Conservation (phyloP, 37 sponge, comb jelly and placozoan genomes). For the Aplysina aerophoba region DNA sequence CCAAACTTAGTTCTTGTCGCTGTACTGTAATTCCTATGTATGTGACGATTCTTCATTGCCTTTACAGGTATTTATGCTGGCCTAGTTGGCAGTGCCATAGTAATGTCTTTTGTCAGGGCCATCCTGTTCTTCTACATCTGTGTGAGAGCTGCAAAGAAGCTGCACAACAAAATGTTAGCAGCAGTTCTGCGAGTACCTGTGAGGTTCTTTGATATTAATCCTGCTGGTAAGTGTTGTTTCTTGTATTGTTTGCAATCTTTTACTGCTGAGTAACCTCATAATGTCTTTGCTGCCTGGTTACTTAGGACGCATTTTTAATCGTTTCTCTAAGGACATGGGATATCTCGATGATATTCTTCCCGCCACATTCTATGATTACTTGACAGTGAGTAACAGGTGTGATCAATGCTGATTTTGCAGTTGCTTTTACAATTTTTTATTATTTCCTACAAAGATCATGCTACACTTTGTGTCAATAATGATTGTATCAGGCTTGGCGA, state of each 20-base stretch:
- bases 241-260: slow-evolving; percentile 19
- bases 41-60: too few relatives aligned
- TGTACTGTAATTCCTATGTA: too few relatives aligned
- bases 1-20: too few relatives aligned
- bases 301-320: slow-evolving; percentile 73
- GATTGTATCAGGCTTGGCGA: slow-evolving; percentile 49
- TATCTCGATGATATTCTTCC: slow-evolving; percentile 77
- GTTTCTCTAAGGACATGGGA: slow-evolving; percentile 81
- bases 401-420: not conserved
- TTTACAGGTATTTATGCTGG: slow-evolving; percentile 45
- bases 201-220: slow-evolving; percentile 83
- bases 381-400: slow-evolving; percentile 55
- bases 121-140: slow-evolving; percentile 46
- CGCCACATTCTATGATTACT: slow-evolving; percentile 44
- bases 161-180: slow-evolving; percentile 68
- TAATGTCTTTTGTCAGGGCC: slow-evolving; percentile 48
- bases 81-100: slow-evolving; percentile 19
- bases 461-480: slow-evolving; percentile 56
- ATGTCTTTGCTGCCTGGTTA: not conserved
- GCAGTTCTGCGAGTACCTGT: slow-evolving; percentile 66
- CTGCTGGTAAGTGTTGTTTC: slow-evolving; percentile 57
- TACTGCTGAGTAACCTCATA: not conserved
- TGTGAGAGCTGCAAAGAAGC: slow-evolving; percentile 55
- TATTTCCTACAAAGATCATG: slow-evolving; percentile 40
- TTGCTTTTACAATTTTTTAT: not conserved